Percentiles rank a stretch among this genome's conserved stretches.
Evolutionary conservation across 1,140 invertebrate species (phyloP).

Genomic region (Plectrocnemia conspersa): DNA sequence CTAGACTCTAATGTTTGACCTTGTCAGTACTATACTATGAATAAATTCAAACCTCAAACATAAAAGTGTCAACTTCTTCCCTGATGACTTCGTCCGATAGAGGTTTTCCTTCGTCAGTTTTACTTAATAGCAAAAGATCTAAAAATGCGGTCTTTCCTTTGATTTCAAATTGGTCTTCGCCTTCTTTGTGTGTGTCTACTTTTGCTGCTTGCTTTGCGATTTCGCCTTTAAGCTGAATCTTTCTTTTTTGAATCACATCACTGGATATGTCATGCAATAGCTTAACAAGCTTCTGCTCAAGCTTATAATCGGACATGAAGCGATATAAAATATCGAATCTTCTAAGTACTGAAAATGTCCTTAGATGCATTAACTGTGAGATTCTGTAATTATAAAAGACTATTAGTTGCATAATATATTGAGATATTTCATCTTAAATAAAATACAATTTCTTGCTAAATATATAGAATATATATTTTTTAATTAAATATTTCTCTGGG

Average conservation of each 20-base stretch:
- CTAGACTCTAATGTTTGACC: no score
- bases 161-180: constrained; percentile 8
- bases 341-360: constrained; percentile 9
- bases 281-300: constrained; percentile 2
- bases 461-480: no score
- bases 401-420: no score
- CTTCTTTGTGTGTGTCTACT: background rate
- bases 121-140: constrained; percentile 37
- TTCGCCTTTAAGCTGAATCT: constrained; percentile 8
- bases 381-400: no score
- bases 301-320: constrained; percentile 3
- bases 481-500: no score
- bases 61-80: constrained; percentile 70
- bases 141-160: constrained; percentile 24
- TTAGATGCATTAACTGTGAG: background rate
- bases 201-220: background rate
- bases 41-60: constrained; percentile 57
- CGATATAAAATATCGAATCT: constrained; percentile 13
- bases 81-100: constrained; percentile 55
- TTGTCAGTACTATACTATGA: background rate
- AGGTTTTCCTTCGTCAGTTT: constrained; percentile 51
- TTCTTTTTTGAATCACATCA: constrained; percentile 14
- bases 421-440: no score
- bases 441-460: no score
- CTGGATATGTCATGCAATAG: constrained; percentile 15